Evolutionary conservation across 2,888 invertebrate species (phyloP), one percentile per base, ranked within the genome.

Genomic region (Limnephilus marmoratus): DNA sequence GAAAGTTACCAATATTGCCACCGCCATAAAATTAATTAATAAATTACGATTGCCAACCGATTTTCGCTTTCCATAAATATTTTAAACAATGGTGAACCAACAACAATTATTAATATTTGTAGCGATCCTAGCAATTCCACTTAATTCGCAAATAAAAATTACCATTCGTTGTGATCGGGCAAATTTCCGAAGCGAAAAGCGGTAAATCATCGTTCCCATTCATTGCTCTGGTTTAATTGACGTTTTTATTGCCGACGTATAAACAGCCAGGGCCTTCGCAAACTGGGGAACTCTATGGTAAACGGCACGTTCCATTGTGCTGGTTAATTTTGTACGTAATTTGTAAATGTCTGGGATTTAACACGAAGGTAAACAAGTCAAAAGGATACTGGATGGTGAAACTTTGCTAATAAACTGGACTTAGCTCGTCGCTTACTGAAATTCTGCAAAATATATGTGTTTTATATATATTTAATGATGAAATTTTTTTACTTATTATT

Each of bases 161-260:
- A 90, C 90, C 91, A 91, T 91, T 85, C 85, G 37, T 85, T 83
- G 81, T 80, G 81, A 87, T 90, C 91, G 83, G 91, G 91, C 15
- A 90, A 91, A 91, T 91, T 91, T 90, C 91, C 91, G 34, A 89
- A 91, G 91, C 91, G 91, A 68, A 91, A 87, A 85, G 45, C 91
- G 80, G 90, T 91, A 91, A 90, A 91, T 91, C 91, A 91, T 91
- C 91, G 82, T 91, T 91, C 85, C 90, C 91, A 91, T 90, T 91
- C 90, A 91, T 91, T 91, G 90, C 90, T 83, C 49, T 82, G 37
- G 91, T 85, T 91, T 91, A 91, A 91, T 91, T 91, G 91, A 91
- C 91, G 89, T 91, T 91, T 91, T 91, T 91, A 91, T 91, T 91
- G 90, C 91, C 85, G 37, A 90, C 89, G 89, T 89, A 91, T 85